Evolutionary conservation across 2,113 vertebrate species (phyloP).

Genomic region (Malaclemys terrapin): DNA sequence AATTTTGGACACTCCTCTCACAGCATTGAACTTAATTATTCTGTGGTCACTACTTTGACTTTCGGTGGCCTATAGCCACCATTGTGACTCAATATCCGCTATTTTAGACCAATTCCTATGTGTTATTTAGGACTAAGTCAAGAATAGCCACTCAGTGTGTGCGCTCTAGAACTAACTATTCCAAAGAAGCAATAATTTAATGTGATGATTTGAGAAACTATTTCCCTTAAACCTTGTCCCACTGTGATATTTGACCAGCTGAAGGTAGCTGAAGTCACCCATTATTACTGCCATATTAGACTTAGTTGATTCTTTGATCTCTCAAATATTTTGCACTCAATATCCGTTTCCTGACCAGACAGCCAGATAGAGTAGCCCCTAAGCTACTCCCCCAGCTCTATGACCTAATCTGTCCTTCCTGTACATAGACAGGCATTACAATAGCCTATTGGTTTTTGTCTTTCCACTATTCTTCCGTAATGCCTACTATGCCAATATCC

Average conservation of each 20-base stretch:
- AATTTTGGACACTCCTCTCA: not conserved
- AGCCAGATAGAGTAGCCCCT: not conserved
- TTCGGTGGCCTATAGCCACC: not conserved
- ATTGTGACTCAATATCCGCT: not conserved
- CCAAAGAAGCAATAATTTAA: not conserved
- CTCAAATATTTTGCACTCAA: not conserved
- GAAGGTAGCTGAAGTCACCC: conserved; percentile 38
- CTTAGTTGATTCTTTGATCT: conserved; percentile 22
- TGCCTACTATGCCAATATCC: conserved; percentile 19
- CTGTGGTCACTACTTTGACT: not conserved
- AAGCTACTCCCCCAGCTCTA: conserved; percentile 22
- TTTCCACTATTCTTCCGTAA: conserved; percentile 39
- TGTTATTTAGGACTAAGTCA: not conserved
- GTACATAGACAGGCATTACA: conserved; percentile 36
- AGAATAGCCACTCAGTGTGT: not conserved
- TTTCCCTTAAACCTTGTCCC: not conserved
- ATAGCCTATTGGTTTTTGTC: conserved; percentile 37
- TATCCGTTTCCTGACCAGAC: conserved; percentile 51
- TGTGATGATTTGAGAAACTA: not conserved
- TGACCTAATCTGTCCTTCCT: conserved; percentile 58
- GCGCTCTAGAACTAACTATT: not conserved
- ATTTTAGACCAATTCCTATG: not conserved
- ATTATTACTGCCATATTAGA: conserved; percentile 28
- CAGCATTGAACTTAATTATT: not conserved
- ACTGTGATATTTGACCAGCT: conserved; percentile 1